A percentile compares a stretch with the other conserved stretches of the same genome.
Conservation (phyloP, 64 coral and sea anemone genomes). For the Hydrozoanthus tunicans region DNA sequence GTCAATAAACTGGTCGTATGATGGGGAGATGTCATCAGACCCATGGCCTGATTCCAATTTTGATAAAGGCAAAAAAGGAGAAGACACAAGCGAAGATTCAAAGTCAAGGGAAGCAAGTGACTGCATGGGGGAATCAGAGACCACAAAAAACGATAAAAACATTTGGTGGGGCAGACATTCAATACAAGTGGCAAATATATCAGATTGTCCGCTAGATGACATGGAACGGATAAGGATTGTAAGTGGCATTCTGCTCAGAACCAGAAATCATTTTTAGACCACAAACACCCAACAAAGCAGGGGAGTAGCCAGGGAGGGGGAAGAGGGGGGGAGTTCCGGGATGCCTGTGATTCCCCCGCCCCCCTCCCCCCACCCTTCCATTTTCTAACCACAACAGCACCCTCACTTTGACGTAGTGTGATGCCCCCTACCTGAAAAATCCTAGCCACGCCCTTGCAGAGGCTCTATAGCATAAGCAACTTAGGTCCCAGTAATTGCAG, state of each 20-base stretch:
- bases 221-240: slow-evolving; percentile 50
- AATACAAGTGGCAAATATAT: slow-evolving; percentile 27
- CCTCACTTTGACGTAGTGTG: too few species aligned
- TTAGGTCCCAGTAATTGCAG: too few species aligned
- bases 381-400: too few species aligned
- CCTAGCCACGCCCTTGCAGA: too few species aligned
- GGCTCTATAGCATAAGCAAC: too few species aligned
- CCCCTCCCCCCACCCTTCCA: too few species aligned
- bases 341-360: too few species aligned
- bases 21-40: background rate
- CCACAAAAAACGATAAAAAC: background rate
- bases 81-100: background rate
- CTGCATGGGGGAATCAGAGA: background rate
- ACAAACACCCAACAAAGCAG: too few species aligned
- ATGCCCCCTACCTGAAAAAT: too few species aligned
- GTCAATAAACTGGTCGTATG: background rate
- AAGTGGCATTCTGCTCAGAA: background rate
- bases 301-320: too few species aligned
- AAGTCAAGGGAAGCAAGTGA: background rate
- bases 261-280: too few species aligned
- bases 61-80: background rate
- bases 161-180: background rate
- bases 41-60: background rate
- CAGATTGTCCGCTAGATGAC: slow-evolving; percentile 29
- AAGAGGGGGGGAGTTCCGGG: too few species aligned